A percentile compares a stretch with the other conserved stretches of the same genome.
phyloP scores from a whole-genome alignment of 2,888 invertebrate genomes.

The Clunio marinus region DNA sequence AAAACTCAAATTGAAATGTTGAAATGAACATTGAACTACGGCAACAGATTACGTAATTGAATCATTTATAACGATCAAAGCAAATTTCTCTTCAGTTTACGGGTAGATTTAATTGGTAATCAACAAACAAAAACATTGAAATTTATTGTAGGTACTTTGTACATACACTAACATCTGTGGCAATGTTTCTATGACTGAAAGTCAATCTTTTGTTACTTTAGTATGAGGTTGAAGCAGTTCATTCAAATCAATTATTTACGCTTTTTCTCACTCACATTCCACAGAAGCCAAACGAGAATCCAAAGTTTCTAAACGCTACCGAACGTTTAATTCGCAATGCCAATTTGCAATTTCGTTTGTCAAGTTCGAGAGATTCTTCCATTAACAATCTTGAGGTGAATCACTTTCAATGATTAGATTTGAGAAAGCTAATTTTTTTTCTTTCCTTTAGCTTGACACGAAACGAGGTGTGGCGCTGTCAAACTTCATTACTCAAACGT shows the following conservation, averaged over 20 bases:
- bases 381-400: conserved; percentile 20
- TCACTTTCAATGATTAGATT: neutral
- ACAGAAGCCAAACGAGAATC: conserved; percentile 30
- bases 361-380: conserved; percentile 5
- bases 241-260: too few relatives aligned
- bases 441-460: conserved; percentile 26
- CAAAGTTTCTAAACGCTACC: conserved; percentile 1
- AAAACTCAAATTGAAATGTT: too few relatives aligned
- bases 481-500: conserved; percentile 14
- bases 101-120: too few relatives aligned
- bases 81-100: neutral
- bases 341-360: conserved; percentile 31
- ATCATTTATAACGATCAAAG: too few relatives aligned
- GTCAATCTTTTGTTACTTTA: neutral
- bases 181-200: too few relatives aligned
- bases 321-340: conserved; percentile 33
- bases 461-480: conserved; percentile 13
- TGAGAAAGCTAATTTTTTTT: neutral
- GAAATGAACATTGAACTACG: neutral
- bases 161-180: too few relatives aligned
- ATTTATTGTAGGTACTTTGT: too few relatives aligned
- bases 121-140: too few relatives aligned
- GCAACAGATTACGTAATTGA: too few relatives aligned
- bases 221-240: too few relatives aligned
- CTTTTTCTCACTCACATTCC: too few relatives aligned